Percentiles rank a stretch among this genome's conserved stretches.
phyloP scores from a whole-genome alignment of 1,140 invertebrate genomes.

The Wiebesia pumilae region DNA sequence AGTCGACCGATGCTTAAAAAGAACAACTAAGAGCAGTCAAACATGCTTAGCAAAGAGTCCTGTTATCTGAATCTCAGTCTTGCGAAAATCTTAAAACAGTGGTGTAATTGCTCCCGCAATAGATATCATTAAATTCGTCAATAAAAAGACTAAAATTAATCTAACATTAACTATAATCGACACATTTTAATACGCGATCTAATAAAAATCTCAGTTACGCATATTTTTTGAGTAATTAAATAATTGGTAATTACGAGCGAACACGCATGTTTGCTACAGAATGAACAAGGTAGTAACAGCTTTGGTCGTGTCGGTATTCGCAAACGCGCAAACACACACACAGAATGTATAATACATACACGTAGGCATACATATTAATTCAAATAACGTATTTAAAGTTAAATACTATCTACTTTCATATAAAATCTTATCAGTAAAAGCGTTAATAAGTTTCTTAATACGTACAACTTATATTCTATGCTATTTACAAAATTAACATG shows the following conservation, averaged over 20 bases:
- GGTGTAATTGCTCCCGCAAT: conserved; percentile 35
- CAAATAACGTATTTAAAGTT: conserved; percentile 58
- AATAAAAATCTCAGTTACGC: conserved; percentile 48
- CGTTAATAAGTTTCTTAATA: conserved; percentile 60
- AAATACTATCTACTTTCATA: conserved; percentile 64
- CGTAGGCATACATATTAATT: conserved; percentile 39
- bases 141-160: conserved; percentile 47
- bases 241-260: conserved; percentile 23
- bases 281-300: conserved; percentile 60
- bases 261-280: conserved; percentile 9
- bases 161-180: conserved; percentile 45
- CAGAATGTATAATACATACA: conserved; percentile 8
- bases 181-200: conserved; percentile 18
- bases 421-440: conserved; percentile 67
- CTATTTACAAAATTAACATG: conserved; percentile 70
- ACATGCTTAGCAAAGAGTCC: conserved; percentile 29
- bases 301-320: conserved; percentile 70
- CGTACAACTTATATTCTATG: conserved; percentile 54
- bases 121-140: conserved; percentile 14
- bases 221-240: conserved; percentile 11
- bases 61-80: conserved; percentile 49
- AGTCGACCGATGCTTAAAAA: conserved; percentile 36
- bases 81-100: conserved; percentile 48
- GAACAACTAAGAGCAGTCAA: conserved; percentile 40
- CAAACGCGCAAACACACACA: not conserved